Percentiles rank a stretch among this genome's conserved stretches.
phyloP scores from a whole-genome alignment of 2,888 invertebrate genomes.

The Scelioninae gen. 1 region DNA sequence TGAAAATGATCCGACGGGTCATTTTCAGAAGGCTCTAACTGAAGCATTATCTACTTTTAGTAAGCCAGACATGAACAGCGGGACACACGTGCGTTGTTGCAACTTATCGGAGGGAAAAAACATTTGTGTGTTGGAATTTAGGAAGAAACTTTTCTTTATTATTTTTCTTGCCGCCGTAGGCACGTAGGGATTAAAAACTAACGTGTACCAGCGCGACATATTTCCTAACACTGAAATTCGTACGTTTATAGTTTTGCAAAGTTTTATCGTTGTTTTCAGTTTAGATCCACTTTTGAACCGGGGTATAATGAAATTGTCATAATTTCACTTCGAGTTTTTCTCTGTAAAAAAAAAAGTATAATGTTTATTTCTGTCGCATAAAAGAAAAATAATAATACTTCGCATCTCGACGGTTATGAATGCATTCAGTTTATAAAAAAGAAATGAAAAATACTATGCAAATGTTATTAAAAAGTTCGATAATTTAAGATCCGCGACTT shows the following conservation, averaged over 20 bases:
- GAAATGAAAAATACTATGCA: no score
- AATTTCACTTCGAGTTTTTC: no score
- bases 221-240: constrained; percentile 5
- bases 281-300: not conserved
- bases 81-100: constrained; percentile 26
- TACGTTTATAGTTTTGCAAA: not conserved
- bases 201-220: not conserved
- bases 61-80: constrained; percentile 28
- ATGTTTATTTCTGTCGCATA: no score
- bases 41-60: constrained; percentile 33
- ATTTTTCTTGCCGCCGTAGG: not conserved
- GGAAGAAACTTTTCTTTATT: constrained; percentile 27
- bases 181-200: constrained; percentile 5
- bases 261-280: not conserved
- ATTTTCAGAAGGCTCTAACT: constrained; percentile 26
- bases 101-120: constrained; percentile 25
- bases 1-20: constrained; percentile 18
- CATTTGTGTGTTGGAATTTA: constrained; percentile 20
- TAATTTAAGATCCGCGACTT: no score
- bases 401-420: no score
- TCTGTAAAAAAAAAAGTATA: no score
- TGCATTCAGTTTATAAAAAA: no score
- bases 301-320: constrained; percentile 9
- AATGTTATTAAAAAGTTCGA: no score
- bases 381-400: no score